Base-by-base conservation (phyloP, 2,888 invertebrate genomes). In the Diaprepes abbreviatus region DNA sequence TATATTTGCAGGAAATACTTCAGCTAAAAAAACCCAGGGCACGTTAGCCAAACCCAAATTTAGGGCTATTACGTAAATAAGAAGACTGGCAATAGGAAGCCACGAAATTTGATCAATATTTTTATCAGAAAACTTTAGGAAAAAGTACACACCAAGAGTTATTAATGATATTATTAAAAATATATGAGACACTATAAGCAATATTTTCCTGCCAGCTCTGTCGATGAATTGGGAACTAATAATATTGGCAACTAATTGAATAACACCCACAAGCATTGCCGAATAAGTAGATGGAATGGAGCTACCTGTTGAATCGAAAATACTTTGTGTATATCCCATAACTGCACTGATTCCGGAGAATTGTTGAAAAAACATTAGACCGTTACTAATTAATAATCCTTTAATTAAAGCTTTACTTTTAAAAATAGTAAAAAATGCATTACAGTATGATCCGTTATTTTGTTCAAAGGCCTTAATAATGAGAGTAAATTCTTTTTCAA, bases 21-120 rank as follows among this genome's bases (percentile, higher is more conserved):
- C 94, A 0, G 92, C 91, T 87, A 93, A 89, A 33, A 94, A 89
- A 0, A 93, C 91, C 93, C 94, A 94, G 0, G 93, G 91, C 21
- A 93, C 80, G 0, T 92, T 91, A 3, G 95, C 93, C 63, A 91
- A 88, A 0, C 89, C 88, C 85, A 78, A 1, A 28, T 70, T 72
- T 38, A 67, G 67, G 17, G 52, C 35, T 14, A 70, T 36, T 4
- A 72, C 70, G 28, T 50, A 72, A 9, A 59, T 16, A 0, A 70
- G 21, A 3, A 72, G 62, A 14, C 63, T 59, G 7, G 62, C 24
- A 14, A 72, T 63, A 12, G 72, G 72, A 7, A 72, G 55, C 66
- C 66, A 72, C n/a, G 38, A 31, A 7, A 69, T 45, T 7, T 14
- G 2, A 24, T 33, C 28, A 1, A 64, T 38, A 14, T 62, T 36